Evolutionary conservation across 1,140 invertebrate species (phyloP).

Genomic region (Brachystomella parvula): DNA sequence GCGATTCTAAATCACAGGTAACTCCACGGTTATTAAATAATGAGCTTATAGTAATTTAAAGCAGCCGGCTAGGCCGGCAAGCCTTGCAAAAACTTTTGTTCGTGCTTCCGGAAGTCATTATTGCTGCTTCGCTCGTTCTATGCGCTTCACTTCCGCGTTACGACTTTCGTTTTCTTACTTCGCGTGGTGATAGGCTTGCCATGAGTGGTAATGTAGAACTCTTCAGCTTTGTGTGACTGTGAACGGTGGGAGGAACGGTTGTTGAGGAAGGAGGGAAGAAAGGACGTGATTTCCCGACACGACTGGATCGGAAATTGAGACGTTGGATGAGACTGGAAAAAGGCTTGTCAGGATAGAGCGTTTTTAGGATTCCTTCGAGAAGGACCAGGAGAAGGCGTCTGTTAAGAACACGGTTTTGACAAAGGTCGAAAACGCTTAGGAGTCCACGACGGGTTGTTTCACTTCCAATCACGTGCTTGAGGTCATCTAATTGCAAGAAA

Average conservation of each 20-base stretch:
- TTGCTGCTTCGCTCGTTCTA: no score
- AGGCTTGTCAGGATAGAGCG: constrained; percentile 58
- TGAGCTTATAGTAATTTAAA: no score
- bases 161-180: not conserved
- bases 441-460: constrained; percentile 81
- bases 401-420: constrained; percentile 63
- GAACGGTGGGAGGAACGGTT: not conserved
- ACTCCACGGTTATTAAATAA: no score
- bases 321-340: constrained; percentile 29
- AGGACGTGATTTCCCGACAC: constrained; percentile 33
- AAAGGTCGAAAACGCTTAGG: constrained; percentile 76
- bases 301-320: constrained; percentile 34
- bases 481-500: constrained; percentile 57
- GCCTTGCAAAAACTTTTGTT: no score
- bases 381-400: constrained; percentile 77
- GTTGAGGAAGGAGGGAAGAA: constrained; percentile 24
- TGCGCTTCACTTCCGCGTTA: no score
- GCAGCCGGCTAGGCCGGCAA: no score
- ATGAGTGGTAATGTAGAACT: not conserved
- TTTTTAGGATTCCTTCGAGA: constrained; percentile 68
- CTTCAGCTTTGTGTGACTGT: not conserved
- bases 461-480: constrained; percentile 82
- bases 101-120: no score
- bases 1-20: not conserved
- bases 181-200: constrained; percentile 7